Conservation (phyloP, 2,797 vertebrate species). For the Okamejei kenojei region DNA sequence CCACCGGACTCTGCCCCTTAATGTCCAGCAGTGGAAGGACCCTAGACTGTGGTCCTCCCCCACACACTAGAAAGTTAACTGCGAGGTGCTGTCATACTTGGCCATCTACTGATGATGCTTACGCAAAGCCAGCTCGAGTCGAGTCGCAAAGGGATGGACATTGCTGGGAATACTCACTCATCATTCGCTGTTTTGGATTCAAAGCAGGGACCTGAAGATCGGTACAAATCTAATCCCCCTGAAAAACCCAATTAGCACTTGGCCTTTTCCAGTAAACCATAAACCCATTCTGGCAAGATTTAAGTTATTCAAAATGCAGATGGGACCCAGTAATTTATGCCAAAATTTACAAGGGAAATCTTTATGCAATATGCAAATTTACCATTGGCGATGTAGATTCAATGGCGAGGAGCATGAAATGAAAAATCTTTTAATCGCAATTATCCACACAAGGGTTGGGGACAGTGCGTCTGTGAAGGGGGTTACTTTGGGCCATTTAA, state of each 20-base stretch:
- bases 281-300: not conserved
- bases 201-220: not conserved
- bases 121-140: not conserved
- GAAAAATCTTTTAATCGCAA: not conserved
- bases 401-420: not conserved
- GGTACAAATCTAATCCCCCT: not conserved
- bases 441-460: not conserved
- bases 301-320: conserved; percentile 10
- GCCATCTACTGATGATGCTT: too few relatives aligned
- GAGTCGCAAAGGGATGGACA: not conserved
- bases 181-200: not conserved
- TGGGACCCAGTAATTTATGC: not conserved
- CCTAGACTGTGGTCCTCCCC: too few relatives aligned
- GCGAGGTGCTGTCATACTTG: not conserved
- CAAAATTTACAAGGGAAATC: conserved; percentile 8
- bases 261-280: not conserved
- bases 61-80: not conserved
- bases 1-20: too few relatives aligned
- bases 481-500: not conserved
- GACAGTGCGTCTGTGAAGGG: not conserved
- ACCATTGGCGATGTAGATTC: not conserved
- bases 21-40: too few relatives aligned
- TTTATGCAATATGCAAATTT: conserved; percentile 10
- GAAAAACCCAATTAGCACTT: conserved; percentile 27
- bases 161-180: not conserved